Percentiles rank a stretch among this genome's conserved stretches.
These are phyloP conservation scores for Temnothorax curvispinosus DNA, from an alignment of 1,140 invertebrate species.

Conservation along the genomic window DNA sequence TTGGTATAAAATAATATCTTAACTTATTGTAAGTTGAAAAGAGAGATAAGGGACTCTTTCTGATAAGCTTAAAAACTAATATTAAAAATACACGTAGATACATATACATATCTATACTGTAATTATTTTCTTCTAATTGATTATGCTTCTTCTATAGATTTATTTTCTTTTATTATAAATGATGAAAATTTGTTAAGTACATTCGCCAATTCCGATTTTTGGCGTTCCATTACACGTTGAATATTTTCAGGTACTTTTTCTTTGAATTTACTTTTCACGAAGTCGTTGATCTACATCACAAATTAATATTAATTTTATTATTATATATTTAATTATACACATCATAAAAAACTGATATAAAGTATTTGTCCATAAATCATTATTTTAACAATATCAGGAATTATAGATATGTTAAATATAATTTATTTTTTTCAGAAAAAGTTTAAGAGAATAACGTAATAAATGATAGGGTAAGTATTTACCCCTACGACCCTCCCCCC, in stretches of 20 bases:
- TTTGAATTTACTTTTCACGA: background rate
- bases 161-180: background rate
- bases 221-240: background rate
- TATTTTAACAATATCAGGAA: background rate
- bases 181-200: background rate
- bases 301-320: slow-evolving; percentile 12
- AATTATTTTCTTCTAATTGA: background rate
- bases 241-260: background rate
- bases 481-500: background rate
- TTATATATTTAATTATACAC: background rate
- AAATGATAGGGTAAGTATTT: background rate
- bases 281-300: background rate
- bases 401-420: too few species aligned
- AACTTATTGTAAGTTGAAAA: too few species aligned
- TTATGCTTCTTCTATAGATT: background rate
- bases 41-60: too few species aligned
- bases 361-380: background rate
- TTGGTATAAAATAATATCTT: too few species aligned
- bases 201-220: background rate
- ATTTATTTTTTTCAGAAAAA: background rate
- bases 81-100: background rate
- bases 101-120: background rate
- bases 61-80: background rate
- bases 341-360: background rate
- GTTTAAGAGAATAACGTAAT: background rate